Conservation (phyloP, 2,113 vertebrate genomes). For the Delphinapterus leucas region DNA sequence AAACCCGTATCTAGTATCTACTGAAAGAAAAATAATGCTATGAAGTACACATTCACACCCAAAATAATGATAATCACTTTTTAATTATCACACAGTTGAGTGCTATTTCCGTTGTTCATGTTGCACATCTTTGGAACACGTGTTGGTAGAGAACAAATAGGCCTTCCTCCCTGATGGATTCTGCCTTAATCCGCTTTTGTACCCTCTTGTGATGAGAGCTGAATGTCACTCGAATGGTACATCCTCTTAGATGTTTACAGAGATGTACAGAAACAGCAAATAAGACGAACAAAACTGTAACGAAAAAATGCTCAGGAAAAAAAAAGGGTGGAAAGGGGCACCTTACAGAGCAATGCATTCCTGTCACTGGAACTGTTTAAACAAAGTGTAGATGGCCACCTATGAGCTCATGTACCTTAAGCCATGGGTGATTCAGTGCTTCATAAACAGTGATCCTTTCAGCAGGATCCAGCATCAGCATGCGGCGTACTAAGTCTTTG, state of each 20-base stretch:
- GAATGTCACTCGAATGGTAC: not conserved
- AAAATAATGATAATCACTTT: not conserved
- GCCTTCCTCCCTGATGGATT: not conserved
- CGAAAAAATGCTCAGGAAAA: not conserved
- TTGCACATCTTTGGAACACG: not conserved
- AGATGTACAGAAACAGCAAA: not conserved
- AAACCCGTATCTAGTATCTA: not conserved
- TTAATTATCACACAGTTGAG: not conserved
- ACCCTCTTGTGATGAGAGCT: not conserved
- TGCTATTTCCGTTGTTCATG: not conserved
- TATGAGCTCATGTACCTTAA: constrained; percentile 87
- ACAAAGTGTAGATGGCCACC: not conserved
- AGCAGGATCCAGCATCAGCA: constrained; percentile 99
- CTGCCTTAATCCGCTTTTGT: not conserved
- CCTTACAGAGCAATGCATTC: not conserved
- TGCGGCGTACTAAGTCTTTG: constrained; percentile 98
- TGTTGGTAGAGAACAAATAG: not conserved
- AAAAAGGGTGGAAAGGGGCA: not conserved
- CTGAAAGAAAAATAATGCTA: not conserved
- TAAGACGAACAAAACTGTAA: not conserved
- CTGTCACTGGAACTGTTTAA: not conserved
- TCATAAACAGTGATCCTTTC: constrained; percentile 99
- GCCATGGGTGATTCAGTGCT: constrained; percentile 99
- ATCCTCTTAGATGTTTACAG: not conserved
- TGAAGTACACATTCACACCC: not conserved